Evolutionary conservation across 2,888 invertebrate genomes (phyloP).

Genomic region (Halocaridina rubra): DNA sequence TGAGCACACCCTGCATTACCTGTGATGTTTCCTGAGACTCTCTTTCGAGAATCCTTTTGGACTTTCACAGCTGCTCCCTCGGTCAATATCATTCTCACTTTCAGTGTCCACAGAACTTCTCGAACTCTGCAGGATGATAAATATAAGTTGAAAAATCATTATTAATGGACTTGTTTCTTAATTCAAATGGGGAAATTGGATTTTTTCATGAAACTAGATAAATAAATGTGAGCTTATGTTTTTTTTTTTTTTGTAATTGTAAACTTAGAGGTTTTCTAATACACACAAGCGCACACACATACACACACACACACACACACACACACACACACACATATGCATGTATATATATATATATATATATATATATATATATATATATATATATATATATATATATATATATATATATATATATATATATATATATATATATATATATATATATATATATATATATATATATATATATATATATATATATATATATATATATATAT

Average conservation of each 20-base stretch:
- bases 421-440: too few relatives aligned
- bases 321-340: neutral
- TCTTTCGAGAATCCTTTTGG: constrained; percentile 69
- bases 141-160: neutral
- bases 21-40: constrained; percentile 83
- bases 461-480: constrained; percentile 3
- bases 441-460: too few relatives aligned
- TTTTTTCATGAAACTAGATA: neutral
- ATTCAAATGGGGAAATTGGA: too few relatives aligned
- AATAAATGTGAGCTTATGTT: too few relatives aligned
- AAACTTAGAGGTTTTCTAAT: neutral
- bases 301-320: neutral
- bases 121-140: constrained; percentile 29
- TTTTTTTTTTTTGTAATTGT: too few relatives aligned
- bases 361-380: too few relatives aligned
- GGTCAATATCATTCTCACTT: constrained; percentile 32
- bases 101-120: constrained; percentile 47
- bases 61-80: constrained; percentile 50
- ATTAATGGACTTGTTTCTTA: neutral
- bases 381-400: too few relatives aligned
- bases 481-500: constrained; percentile 8
- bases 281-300: too few relatives aligned
- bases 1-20: too few relatives aligned
- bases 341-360: too few relatives aligned
- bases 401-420: too few relatives aligned